Percentiles rank a stretch among this genome's conserved stretches.
phyloP scores from a whole-genome alignment of 1,140 invertebrate species.

The Macrobrachium nipponense region DNA sequence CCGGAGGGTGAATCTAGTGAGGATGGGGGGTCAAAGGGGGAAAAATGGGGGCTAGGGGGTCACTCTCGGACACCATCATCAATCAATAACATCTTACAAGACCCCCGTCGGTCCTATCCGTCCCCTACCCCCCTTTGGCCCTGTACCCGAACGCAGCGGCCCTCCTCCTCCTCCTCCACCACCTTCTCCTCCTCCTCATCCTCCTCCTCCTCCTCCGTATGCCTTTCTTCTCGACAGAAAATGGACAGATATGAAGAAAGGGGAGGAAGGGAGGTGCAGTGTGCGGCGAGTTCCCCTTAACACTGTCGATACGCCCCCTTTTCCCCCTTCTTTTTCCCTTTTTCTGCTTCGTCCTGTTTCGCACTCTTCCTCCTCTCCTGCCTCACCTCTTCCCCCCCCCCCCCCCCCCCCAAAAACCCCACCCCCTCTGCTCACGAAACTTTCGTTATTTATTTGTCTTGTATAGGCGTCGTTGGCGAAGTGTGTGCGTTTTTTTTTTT shows the following conservation, averaged over 20 bases:
- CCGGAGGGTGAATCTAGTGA: neutral
- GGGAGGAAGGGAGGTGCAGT: neutral
- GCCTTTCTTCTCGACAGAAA: conserved; percentile 24
- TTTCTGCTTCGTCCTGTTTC: conserved; percentile 3
- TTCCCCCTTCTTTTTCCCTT: conserved; percentile 5
- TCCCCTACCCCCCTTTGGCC: neutral
- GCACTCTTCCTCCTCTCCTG: neutral
- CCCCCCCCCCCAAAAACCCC: conserved; percentile 10
- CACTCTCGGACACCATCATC: conserved; percentile 53
- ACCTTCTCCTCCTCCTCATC: neutral
- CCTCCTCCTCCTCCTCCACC: neutral
- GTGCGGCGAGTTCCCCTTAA: neutral
- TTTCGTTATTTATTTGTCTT: too few relatives aligned
- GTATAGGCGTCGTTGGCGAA: too few relatives aligned
- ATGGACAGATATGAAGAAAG: conserved; percentile 24
- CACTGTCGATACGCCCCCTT: neutral
- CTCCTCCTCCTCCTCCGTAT: conserved; percentile 15
- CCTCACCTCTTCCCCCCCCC: neutral
- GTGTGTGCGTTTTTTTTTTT: too few relatives aligned
- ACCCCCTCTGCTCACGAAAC: conserved; percentile 17
- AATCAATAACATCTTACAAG: conserved; percentile 59
- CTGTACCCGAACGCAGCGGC: too few relatives aligned
- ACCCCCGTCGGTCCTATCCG: neutral
- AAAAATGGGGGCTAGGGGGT: neutral
- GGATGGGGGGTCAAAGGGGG: neutral